phyloP scores from a whole-genome alignment of 2,888 invertebrate genomes.

The Tipula unca region DNA sequence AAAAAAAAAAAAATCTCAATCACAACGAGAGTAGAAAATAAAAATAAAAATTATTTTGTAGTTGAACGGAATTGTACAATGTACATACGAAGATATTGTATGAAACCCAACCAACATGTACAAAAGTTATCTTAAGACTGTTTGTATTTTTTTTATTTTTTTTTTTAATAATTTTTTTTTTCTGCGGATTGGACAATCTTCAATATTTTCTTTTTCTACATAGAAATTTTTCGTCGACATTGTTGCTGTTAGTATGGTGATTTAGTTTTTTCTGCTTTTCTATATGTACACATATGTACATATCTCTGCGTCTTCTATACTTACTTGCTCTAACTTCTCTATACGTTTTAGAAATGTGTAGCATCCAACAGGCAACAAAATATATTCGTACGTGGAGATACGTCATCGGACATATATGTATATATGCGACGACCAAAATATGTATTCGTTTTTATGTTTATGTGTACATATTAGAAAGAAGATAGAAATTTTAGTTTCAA shows the following conservation, averaged over 20 bases:
- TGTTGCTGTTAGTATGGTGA: neutral
- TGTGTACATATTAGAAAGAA: neutral
- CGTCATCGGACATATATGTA: neutral
- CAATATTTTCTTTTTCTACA: slow-evolving; percentile 3
- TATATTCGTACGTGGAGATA: neutral
- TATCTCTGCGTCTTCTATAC: too few species aligned
- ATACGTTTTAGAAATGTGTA: neutral
- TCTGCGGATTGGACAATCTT: neutral
- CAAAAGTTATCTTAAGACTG: slow-evolving; percentile 4
- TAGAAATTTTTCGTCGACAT: neutral
- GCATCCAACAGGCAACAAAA: neutral
- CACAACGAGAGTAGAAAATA: neutral
- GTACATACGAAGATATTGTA: neutral
- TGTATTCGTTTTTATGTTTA: too few species aligned
- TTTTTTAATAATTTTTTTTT: neutral
- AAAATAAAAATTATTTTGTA: neutral
- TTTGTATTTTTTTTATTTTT: neutral
- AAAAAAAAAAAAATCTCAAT: neutral
- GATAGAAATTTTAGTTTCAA: neutral
- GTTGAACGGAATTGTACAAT: neutral
- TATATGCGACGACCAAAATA: neutral
- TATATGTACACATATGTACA: neutral
- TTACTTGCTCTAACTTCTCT: neutral
- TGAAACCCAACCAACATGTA: neutral
- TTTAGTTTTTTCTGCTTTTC: neutral